Evolutionary conservation across 1,140 invertebrate species (phyloP).

Genomic region (Lamellibrachia luymesi): DNA sequence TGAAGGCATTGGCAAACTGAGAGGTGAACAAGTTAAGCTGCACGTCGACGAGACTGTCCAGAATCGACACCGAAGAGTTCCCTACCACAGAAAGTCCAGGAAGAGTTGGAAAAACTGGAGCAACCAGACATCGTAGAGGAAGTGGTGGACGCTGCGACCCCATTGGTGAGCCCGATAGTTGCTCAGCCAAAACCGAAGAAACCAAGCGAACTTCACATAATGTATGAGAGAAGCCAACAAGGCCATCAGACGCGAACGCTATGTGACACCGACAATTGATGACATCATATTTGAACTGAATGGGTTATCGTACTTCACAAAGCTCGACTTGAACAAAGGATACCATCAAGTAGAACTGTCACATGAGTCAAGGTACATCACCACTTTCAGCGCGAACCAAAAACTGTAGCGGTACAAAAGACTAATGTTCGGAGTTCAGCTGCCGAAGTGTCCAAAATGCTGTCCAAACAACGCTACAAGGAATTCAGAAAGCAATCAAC

Average conservation of each 20-base stretch:
- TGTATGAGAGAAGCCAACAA: neutral
- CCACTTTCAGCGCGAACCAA: conserved; percentile 8
- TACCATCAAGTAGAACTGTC: neutral
- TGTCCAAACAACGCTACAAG: neutral
- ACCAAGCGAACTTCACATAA: conserved; percentile 10
- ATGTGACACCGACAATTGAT: neutral
- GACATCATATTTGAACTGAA: neutral
- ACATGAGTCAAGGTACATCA: conserved; percentile 12
- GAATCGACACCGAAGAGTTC: conserved; percentile 31
- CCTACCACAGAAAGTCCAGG: conserved; percentile 33
- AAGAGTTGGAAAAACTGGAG: conserved; percentile 32
- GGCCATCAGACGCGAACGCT: neutral
- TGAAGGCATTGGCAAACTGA: conserved; percentile 24
- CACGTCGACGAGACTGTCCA: conserved; percentile 34
- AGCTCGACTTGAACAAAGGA: too few relatives aligned
- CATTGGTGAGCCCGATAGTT: conserved; percentile 39
- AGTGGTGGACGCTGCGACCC: conserved; percentile 32
- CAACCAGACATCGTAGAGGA: conserved; percentile 39
- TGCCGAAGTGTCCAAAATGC: too few relatives aligned
- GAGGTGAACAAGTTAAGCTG: conserved; percentile 32
- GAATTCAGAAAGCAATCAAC: neutral
- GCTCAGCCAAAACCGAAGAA: neutral
- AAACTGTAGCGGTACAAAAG: neutral
- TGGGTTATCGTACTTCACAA: too few relatives aligned
- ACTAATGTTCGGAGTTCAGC: conserved; percentile 7